Evolutionary conservation across 2,888 invertebrate species (phyloP).

Genomic region (Taenaris catops): DNA sequence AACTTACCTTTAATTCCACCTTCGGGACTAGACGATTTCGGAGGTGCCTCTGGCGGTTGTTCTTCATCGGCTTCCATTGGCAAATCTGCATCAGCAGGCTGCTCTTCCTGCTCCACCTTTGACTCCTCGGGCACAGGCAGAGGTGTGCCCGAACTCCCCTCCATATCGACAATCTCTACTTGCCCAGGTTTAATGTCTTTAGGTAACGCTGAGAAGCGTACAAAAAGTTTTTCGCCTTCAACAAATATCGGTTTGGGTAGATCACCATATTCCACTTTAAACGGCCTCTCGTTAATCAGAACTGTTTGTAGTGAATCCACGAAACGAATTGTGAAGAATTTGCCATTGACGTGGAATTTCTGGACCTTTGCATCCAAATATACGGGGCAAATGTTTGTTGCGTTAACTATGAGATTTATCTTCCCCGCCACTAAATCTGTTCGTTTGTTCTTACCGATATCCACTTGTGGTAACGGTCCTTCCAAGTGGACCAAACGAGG

Average conservation of each 20-base stretch:
- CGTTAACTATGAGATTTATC: slow-evolving; percentile 91
- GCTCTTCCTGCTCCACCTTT: slow-evolving; percentile 25
- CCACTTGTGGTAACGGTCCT: slow-evolving; percentile 96
- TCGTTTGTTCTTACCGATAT: slow-evolving; percentile 88
- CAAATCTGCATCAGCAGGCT: slow-evolving; percentile 27
- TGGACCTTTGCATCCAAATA: slow-evolving; percentile 92
- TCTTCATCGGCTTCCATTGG: slow-evolving; percentile 45
- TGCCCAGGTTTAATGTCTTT: slow-evolving; percentile 85
- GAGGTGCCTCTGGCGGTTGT: slow-evolving; percentile 29
- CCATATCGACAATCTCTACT: slow-evolving; percentile 86
- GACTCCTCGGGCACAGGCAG: slow-evolving; percentile 21
- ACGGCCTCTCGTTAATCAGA: slow-evolving; percentile 88
- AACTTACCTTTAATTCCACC: slow-evolving; percentile 56
- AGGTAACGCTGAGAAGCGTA: slow-evolving; percentile 89
- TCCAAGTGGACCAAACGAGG: slow-evolving; percentile 90
- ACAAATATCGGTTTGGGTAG: slow-evolving; percentile 88
- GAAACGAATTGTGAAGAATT: slow-evolving; percentile 88
- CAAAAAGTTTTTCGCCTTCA: slow-evolving; percentile 87
- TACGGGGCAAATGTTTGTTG: slow-evolving; percentile 87
- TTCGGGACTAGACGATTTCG: slow-evolving; percentile 59
- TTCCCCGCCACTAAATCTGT: slow-evolving; percentile 92
- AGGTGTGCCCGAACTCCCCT: slow-evolving; percentile 56
- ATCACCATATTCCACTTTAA: slow-evolving; percentile 90
- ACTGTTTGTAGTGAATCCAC: slow-evolving; percentile 88
- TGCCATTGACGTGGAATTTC: slow-evolving; percentile 86